Conservation (phyloP, 2,797 vertebrate genomes). For the Thaleichthys pacificus region DNA sequence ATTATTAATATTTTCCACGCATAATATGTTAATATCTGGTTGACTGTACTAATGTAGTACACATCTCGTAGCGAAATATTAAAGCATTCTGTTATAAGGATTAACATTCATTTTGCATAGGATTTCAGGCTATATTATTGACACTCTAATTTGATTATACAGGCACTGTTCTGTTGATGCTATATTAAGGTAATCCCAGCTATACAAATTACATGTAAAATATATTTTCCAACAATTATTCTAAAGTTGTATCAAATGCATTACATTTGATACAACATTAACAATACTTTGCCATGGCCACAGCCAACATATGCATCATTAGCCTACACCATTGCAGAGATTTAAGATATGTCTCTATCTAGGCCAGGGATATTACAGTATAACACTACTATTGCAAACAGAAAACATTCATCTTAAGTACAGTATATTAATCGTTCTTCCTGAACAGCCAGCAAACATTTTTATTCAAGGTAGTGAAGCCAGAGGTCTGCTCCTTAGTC, state of each 20-base stretch:
- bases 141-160: constrained; percentile 31
- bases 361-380: constrained; percentile 20
- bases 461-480: neutral
- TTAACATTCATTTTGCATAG: constrained; percentile 61
- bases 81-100: constrained; percentile 18
- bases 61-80: constrained; percentile 34
- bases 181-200: neutral
- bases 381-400: constrained; percentile 33
- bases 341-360: constrained; percentile 23
- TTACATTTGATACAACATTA: too few relatives aligned
- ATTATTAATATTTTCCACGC: neutral
- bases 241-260: too few relatives aligned
- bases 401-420: constrained; percentile 25
- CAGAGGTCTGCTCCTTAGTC: neutral
- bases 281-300: constrained; percentile 12
- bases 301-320: constrained; percentile 24
- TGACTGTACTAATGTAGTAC: constrained; percentile 16
- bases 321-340: neutral
- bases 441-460: neutral
- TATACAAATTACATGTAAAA: too few relatives aligned
- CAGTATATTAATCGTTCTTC: neutral
- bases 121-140: constrained; percentile 34
- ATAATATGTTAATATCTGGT: neutral
- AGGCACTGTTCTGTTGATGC: constrained; percentile 46
- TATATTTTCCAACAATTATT: too few relatives aligned